phyloP scores from a whole-genome alignment of 30 jellyfish, hydroid and myxozoan genomes.

The Catostylus mosaicus region DNA sequence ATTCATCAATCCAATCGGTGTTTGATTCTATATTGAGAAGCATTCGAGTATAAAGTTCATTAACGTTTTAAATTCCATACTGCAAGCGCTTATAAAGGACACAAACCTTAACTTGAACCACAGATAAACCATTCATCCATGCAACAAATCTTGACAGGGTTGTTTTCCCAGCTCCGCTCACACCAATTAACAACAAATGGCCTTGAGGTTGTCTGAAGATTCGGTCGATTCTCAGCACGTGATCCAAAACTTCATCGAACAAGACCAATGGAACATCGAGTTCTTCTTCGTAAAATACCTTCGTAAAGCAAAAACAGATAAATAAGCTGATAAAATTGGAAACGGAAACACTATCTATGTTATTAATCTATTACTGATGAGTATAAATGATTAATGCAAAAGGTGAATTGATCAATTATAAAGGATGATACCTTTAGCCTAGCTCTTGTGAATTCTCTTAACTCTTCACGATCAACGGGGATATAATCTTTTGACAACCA shows the following conservation, averaged over 20 bases:
- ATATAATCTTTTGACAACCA: constrained; percentile 98
- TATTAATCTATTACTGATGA: too few species aligned
- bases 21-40: not conserved
- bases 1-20: not conserved
- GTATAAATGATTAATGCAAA: not conserved
- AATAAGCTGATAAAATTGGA: not conserved
- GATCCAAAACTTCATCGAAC: constrained; percentile 96
- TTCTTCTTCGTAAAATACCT: constrained; percentile 97
- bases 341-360: too few species aligned
- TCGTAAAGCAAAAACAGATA: not conserved
- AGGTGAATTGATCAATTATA: too few species aligned
- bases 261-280: constrained; percentile 96
- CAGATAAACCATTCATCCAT: constrained; percentile 99
- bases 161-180: constrained; percentile 98
- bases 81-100: too few species aligned
- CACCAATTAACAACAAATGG: constrained; percentile 96
- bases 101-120: constrained; percentile 96
- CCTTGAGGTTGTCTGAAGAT: constrained; percentile 99
- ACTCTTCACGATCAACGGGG: constrained; percentile 94
- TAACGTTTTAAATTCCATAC: too few species aligned
- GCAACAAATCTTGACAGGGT: constrained; percentile 99
- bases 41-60: too few species aligned
- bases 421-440: constrained; percentile 84
- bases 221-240: constrained; percentile 97
- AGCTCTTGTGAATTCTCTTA: constrained; percentile 91